phyloP scores from a whole-genome alignment of 2,797 vertebrate species.

The Heteromormyrus szaboi region DNA sequence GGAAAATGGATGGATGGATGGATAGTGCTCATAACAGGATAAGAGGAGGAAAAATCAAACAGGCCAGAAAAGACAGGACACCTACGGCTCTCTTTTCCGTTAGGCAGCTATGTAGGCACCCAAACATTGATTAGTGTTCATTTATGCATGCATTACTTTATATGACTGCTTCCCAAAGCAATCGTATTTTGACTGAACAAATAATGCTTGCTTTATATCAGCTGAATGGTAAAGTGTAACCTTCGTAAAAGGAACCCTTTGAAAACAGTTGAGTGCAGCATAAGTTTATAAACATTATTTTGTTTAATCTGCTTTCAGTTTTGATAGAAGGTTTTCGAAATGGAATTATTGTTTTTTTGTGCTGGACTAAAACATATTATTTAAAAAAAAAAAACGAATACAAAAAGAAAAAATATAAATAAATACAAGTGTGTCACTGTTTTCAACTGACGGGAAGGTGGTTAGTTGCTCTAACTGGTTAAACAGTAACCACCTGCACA shows the following conservation, averaged over 20 bases:
- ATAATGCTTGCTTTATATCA: background rate
- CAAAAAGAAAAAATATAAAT: background rate
- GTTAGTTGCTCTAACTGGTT: background rate
- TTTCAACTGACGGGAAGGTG: background rate
- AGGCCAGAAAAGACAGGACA: background rate
- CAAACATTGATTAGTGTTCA: background rate
- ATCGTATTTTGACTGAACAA: background rate
- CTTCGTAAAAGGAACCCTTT: background rate
- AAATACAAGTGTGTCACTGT: background rate
- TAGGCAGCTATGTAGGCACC: background rate
- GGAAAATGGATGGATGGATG: no score
- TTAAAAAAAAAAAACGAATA: background rate
- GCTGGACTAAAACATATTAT: background rate
- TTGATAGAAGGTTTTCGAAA: background rate
- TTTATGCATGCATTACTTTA: background rate
- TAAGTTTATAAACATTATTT: background rate
- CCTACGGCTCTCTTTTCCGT: background rate
- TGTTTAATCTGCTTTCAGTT: background rate
- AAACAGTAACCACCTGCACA: background rate
- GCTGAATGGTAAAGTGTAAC: background rate
- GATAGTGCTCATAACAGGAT: background rate
- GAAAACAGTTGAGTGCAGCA: background rate
- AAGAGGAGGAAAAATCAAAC: background rate
- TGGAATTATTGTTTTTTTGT: background rate
- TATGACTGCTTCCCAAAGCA: background rate